phyloP scores from a whole-genome alignment of 2,888 invertebrate genomes.

The Coelinius sp. region DNA sequence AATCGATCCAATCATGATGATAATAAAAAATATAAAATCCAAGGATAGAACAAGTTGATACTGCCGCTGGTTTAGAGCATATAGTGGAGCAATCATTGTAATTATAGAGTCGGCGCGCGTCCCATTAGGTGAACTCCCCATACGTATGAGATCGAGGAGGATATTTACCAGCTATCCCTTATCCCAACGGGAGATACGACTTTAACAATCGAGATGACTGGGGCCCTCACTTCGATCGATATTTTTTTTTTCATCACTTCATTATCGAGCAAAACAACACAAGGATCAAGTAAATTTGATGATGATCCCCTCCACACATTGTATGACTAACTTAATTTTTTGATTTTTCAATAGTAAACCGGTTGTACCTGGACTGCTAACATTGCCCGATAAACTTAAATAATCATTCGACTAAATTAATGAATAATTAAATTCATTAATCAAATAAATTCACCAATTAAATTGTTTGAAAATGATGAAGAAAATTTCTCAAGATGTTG shows the following conservation, averaged over 20 bases:
- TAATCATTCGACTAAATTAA: background rate
- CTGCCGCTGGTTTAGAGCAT: constrained; percentile 42
- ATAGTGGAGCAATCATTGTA: constrained; percentile 65
- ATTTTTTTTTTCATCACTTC: constrained; percentile 32
- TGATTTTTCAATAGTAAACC: background rate
- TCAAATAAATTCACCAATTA: background rate
- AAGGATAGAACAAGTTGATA: constrained; percentile 31
- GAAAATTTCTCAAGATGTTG: background rate
- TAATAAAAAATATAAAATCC: constrained; percentile 1
- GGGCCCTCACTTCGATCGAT: constrained; percentile 12
- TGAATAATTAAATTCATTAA: background rate
- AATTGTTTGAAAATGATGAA: background rate
- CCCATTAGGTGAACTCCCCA: constrained; percentile 60
- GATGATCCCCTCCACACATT: background rate
- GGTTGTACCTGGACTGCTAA: background rate
- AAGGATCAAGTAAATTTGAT: constrained; percentile 20
- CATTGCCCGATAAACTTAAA: constrained; percentile 1
- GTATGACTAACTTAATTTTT: constrained; percentile 13
- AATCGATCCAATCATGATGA: constrained; percentile 33
- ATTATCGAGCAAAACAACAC: constrained; percentile 28
- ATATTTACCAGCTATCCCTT: constrained; percentile 14
- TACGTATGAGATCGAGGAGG: constrained; percentile 42
- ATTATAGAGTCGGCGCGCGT: constrained; percentile 67
- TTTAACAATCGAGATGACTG: constrained; percentile 22
- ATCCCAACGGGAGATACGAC: background rate